phyloP scores from a whole-genome alignment of 2,797 vertebrate genomes.

The Melanotaenia pygmaea region DNA sequence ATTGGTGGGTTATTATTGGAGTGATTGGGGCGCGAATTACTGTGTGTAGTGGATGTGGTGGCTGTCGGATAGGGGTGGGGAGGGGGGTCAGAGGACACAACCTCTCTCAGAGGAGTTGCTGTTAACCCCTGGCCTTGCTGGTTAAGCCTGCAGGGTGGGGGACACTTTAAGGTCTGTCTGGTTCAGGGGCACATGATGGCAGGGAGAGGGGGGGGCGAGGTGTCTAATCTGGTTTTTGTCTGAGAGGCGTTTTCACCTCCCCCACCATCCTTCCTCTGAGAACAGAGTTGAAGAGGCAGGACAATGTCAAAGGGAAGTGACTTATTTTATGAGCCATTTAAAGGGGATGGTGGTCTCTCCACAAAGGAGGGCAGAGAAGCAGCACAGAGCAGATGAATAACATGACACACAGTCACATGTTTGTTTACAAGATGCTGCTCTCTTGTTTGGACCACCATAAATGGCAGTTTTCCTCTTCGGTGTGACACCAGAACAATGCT shows the following conservation, averaged over 20 bases:
- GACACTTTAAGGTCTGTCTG: slow-evolving; percentile 76
- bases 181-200: slow-evolving; percentile 79
- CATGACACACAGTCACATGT: slow-evolving; percentile 68
- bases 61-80: slow-evolving; percentile 55
- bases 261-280: slow-evolving; percentile 73
- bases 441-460: slow-evolving; percentile 69
- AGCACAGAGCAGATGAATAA: slow-evolving; percentile 63
- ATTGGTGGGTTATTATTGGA: slow-evolving; percentile 55
- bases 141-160: slow-evolving; percentile 81
- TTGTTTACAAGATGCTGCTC: slow-evolving; percentile 74
- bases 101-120: slow-evolving; percentile 84
- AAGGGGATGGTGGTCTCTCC: slow-evolving; percentile 65
- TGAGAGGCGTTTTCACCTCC: slow-evolving; percentile 74
- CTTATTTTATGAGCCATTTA: slow-evolving; percentile 83
- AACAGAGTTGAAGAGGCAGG: slow-evolving; percentile 71
- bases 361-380: slow-evolving; percentile 62
- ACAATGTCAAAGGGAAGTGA: slow-evolving; percentile 83
- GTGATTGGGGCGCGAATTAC: slow-evolving; percentile 46
- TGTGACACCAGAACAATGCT: slow-evolving; percentile 56
- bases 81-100: slow-evolving; percentile 81
- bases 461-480: slow-evolving; percentile 57
- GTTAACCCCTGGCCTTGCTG: slow-evolving; percentile 80
- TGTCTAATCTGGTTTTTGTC: slow-evolving; percentile 85
- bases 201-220: slow-evolving; percentile 74
- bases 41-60: slow-evolving; percentile 72